A percentile compares a stretch with the other conserved stretches of the same genome.
phyloP scores from a whole-genome alignment of 1,140 invertebrate genomes.

The Euglossa dilemma region DNA sequence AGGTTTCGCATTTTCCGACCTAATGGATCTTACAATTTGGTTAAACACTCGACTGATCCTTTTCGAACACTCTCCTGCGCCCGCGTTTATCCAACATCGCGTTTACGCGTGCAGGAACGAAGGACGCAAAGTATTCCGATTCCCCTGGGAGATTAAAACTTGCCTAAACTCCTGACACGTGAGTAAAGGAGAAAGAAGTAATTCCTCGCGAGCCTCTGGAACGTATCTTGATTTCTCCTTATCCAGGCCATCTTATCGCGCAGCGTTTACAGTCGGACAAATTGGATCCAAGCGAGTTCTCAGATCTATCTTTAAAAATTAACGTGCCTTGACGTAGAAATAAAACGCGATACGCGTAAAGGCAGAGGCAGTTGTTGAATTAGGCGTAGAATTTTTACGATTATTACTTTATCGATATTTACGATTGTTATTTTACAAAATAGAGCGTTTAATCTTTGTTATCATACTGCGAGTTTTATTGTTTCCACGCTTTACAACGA shows the following conservation, averaged over 20 bases:
- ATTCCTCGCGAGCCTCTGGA: too few relatives aligned
- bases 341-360: too few relatives aligned
- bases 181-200: too few relatives aligned
- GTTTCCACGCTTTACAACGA: too few relatives aligned
- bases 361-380: too few relatives aligned
- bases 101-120: background rate
- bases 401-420: too few relatives aligned
- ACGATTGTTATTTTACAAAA: too few relatives aligned
- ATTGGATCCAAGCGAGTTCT: background rate
- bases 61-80: background rate
- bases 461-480: too few relatives aligned
- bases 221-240: background rate
- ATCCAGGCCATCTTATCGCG: background rate
- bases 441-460: too few relatives aligned
- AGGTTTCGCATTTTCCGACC: slow-evolving; percentile 47
- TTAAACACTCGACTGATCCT: slow-evolving; percentile 50
- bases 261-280: background rate
- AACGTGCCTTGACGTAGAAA: too few relatives aligned
- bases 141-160: background rate
- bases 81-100: background rate
- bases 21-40: slow-evolving; percentile 43
- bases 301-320: background rate
- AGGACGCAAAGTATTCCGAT: background rate
- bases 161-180: background rate
- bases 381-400: too few relatives aligned